Percentiles rank a stretch among this genome's conserved stretches.
These are phyloP conservation scores for Psittacula cyanocephala DNA, from an alignment of 2,113 vertebrate genomes.

Conservation along the genomic window DNA sequence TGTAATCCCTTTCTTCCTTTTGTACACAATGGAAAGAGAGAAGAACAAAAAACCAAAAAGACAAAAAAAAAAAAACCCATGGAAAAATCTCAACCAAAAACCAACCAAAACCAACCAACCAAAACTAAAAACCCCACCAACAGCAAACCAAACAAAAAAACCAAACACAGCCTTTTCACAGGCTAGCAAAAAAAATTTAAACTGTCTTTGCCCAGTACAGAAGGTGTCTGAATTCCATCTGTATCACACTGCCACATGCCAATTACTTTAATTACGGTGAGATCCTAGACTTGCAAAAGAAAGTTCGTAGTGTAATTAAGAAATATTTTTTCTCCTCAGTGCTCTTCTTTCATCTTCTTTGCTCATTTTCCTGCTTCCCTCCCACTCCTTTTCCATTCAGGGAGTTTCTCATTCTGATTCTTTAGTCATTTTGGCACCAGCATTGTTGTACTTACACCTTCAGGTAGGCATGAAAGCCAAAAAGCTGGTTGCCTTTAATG, in stretches of 20 bases:
- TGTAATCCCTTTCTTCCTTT: constrained; percentile 1
- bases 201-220: not conserved
- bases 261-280: constrained; percentile 56
- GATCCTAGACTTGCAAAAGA: constrained; percentile 31
- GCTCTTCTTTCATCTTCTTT: constrained; percentile 40
- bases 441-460: constrained; percentile 9
- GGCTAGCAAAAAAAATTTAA: constrained; percentile 22
- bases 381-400: not conserved
- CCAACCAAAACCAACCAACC: not conserved
- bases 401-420: not conserved
- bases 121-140: not conserved
- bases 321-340: constrained; percentile 29
- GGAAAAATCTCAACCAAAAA: not conserved
- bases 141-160: not conserved
- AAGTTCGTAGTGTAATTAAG: constrained; percentile 51
- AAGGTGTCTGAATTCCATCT: constrained; percentile 16
- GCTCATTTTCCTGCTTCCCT: constrained; percentile 44
- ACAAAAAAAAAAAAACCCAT: not conserved
- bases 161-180: not conserved
- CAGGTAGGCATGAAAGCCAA: constrained; percentile 25
- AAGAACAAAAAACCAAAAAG: not conserved
- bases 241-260: not conserved
- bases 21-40: not conserved
- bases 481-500: constrained; percentile 12
- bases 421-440: constrained; percentile 33